Percentiles rank a stretch among this genome's conserved stretches.
Evolutionary conservation across 2,113 vertebrate genomes (phyloP).

Genomic region (Psittacara wagleri): DNA sequence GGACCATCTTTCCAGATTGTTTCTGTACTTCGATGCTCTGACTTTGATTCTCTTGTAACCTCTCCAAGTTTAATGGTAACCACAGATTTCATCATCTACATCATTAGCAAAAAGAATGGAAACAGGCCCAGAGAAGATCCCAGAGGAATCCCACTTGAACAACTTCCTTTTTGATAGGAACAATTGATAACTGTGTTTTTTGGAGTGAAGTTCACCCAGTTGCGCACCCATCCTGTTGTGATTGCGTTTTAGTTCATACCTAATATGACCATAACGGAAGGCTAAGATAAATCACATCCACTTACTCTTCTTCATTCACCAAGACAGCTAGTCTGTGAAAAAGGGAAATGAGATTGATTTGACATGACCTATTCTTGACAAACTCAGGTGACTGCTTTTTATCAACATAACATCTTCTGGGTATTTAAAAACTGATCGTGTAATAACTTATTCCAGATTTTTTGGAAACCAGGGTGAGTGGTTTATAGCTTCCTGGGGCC

Average conservation of each 20-base stretch:
- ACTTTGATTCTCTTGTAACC: not conserved
- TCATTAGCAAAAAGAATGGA: slow-evolving; percentile 35
- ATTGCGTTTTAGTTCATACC: not conserved
- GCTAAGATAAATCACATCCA: not conserved
- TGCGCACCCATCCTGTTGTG: not conserved
- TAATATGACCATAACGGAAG: not conserved
- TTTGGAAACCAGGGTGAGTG: slow-evolving; percentile 11
- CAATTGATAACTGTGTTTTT: slow-evolving; percentile 23
- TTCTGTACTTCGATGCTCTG: slow-evolving; percentile 4
- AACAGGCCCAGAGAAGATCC: slow-evolving; percentile 20
- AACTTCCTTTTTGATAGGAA: slow-evolving; percentile 54
- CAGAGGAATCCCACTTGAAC: slow-evolving; percentile 4
- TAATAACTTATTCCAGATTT: slow-evolving; percentile 54
- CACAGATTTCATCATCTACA: slow-evolving; percentile 10
- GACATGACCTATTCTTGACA: slow-evolving; percentile 18
- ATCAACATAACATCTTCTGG: not conserved
- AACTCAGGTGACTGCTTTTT: slow-evolving; percentile 42
- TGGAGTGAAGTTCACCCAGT: not conserved
- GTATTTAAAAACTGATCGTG: slow-evolving; percentile 18
- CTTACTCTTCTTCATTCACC: not conserved
- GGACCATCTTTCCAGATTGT: not conserved
- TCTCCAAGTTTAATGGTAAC: slow-evolving; percentile 18
- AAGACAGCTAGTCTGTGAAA: not conserved
- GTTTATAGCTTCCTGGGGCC: slow-evolving; percentile 57
- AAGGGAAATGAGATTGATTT: not conserved